Evolutionary conservation across 2,113 vertebrate species (phyloP), one percentile per base, ranked within the genome.

Genomic region (Irena cyanogastra): DNA sequence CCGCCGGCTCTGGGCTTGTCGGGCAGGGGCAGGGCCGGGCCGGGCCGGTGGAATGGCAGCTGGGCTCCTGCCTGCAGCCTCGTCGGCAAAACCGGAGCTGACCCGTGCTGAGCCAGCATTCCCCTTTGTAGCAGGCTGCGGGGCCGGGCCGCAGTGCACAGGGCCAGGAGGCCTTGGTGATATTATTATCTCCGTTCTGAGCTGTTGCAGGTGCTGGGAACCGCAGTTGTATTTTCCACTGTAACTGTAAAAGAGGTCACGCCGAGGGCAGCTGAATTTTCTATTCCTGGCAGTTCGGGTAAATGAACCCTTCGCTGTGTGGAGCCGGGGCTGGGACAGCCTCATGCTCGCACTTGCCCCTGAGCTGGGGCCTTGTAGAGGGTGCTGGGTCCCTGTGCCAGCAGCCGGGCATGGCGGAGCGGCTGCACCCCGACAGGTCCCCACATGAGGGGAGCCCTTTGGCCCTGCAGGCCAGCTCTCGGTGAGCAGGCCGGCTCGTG

Each of bases 401-500:
- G 76, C 53, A 24, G 60, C 35, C 21, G 5, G 1, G 8, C 7
- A 0, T 8, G 16, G 5, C 3, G 45, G 11, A 23, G 7, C 1
- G 5, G 27, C 13, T 5, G 0, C 3, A 4, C 8, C 70, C 74
- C 0, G 0, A 6, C 4, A 2, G 0, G 9, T 84, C 39, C 74
- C n/a, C 3, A 0, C 54, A n/a, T n/a, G n/a, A n/a, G n/a, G n/a
- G n/a, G n/a, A 15, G 49, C 71, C 49, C 52, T 31, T 5, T 0
- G 0, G 33, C 59, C 19, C 47, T 3, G 4, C 0, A 4, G 86
- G 18, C 42, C 21, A 0, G 1, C 9, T 28, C 33, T 3, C 0
- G 0, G 49, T 1, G 24, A 66, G 39, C 54, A 28, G 0, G 47
- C 16, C 66, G 31, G 45, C 44, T 16, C 5, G 0, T 10, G 19